Percentiles rank a stretch among this genome's conserved stretches.
phyloP scores from a whole-genome alignment of 2,797 vertebrate species.

The Rhyacichthys aspro region DNA sequence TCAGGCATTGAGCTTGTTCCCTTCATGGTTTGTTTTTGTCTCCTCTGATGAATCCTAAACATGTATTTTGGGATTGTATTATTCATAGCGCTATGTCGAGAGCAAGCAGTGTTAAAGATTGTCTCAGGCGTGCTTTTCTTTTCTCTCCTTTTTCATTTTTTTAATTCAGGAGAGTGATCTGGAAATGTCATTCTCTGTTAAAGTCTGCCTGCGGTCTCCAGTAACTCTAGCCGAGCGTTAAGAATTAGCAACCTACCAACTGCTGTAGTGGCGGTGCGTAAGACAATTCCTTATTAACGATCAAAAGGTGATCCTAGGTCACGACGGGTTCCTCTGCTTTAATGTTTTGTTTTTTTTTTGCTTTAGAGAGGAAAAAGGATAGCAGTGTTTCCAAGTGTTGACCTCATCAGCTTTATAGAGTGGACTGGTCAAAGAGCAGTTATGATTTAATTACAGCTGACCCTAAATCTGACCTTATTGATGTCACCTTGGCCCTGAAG shows the following conservation, averaged over 20 bases:
- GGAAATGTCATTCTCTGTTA: conserved; percentile 75
- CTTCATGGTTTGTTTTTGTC: conserved; percentile 41
- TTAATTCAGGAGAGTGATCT: conserved; percentile 70
- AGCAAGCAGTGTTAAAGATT: conserved; percentile 52
- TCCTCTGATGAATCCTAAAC: conserved; percentile 44
- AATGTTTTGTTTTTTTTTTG: conserved; percentile 13
- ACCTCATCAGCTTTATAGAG: conserved; percentile 18
- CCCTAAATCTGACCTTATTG: conserved; percentile 48
- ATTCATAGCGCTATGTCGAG: conserved; percentile 44
- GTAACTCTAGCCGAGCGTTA: conserved; percentile 64
- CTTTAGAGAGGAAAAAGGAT: background rate
- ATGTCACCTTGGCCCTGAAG: conserved; percentile 30
- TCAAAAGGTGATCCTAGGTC: conserved; percentile 29
- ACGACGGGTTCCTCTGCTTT: conserved; percentile 27
- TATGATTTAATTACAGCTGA: conserved; percentile 61
- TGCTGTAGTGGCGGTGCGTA: conserved; percentile 52
- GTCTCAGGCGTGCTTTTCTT: conserved; percentile 49
- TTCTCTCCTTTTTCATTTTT: conserved; percentile 10
- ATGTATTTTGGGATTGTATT: conserved; percentile 54
- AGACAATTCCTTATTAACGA: conserved; percentile 35
- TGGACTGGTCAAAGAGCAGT: conserved; percentile 23
- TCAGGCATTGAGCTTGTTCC: conserved; percentile 28
- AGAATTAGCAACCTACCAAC: conserved; percentile 67
- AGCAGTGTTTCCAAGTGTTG: conserved; percentile 23
- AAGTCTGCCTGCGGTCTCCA: conserved; percentile 64